phyloP scores from a whole-genome alignment of 2,888 invertebrate genomes.

The Chloromyia formosa region DNA sequence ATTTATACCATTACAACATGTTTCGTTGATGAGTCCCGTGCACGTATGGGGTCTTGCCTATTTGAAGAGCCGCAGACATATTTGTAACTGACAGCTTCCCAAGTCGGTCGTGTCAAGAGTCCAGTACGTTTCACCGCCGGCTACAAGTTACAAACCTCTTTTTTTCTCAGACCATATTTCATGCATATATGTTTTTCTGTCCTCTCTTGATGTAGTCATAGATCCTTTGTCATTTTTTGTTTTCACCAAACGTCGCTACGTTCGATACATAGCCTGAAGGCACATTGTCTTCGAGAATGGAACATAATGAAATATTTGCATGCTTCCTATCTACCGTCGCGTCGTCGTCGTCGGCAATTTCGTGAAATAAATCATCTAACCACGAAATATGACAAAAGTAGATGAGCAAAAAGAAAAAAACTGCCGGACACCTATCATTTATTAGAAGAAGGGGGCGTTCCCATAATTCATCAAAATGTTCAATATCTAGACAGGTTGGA shows the following conservation, averaged over 20 bases:
- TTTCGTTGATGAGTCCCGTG: no score
- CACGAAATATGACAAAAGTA: not conserved
- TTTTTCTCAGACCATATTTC: not conserved
- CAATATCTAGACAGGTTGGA: conserved; percentile 35
- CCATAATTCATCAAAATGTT: conserved; percentile 40
- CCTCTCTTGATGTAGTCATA: not conserved
- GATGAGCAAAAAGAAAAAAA: not conserved
- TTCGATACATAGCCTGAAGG: not conserved
- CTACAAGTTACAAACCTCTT: not conserved
- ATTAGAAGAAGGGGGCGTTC: conserved; percentile 36
- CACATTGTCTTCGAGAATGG: not conserved
- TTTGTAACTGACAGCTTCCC: no score
- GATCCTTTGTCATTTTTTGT: not conserved
- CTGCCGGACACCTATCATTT: conserved; percentile 29
- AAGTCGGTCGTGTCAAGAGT: no score
- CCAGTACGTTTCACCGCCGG: not conserved
- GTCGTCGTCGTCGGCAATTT: not conserved
- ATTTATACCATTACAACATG: no score
- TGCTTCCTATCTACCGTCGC: conserved; percentile 11
- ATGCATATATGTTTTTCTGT: not conserved
- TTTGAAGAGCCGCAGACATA: no score
- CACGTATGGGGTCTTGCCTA: no score
- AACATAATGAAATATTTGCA: conserved; percentile 20
- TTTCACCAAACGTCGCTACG: not conserved
- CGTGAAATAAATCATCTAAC: conserved; percentile 24